Evolutionary conservation across 2,113 vertebrate genomes (phyloP), one percentile per base, ranked within the genome.

Genomic region (Melozone crissalis): DNA sequence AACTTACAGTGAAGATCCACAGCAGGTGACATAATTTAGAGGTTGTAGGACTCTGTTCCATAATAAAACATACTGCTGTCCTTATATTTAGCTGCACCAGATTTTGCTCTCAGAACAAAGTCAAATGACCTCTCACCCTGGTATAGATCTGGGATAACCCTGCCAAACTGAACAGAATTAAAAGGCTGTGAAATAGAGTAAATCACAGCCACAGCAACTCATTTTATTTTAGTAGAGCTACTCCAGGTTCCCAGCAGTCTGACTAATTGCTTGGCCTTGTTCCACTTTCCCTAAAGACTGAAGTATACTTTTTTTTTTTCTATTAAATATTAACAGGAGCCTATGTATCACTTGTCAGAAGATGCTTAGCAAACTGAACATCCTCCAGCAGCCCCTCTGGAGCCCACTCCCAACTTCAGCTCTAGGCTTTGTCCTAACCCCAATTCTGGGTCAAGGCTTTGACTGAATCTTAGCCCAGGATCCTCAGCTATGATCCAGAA

Each of bases 211-310:
- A 78, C 43, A 92, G 73, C 20, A 89, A 95, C 26, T 62, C 12
- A 94, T 84, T 89, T 94, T 81, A 90, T 96, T 94, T 90, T 81
- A 96, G 73, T 65, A 72, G 28, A 74, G 21, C 27, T 94, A 19
- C 61, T 79, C 28, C 66, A 84, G 73, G 69, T 96, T 96, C 54
- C 66, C 72, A 94, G 80, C 80, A 92, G 95, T 78, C 76, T 93
- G 59, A 89, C 90, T 91, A 93, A 96, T 88, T 86, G 61, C 37
- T 96, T 96, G 88, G 90, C 75, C 52, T 88, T 86, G 26, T 90
- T 95, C 90, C 84, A 93, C 68, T 93, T 94, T 90, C 79, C 73
- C 80, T 90, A 84, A 90, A 74, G 92, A 90, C 24, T 41, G 52
- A 93, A 87, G 26, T 13, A 59, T 51, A 28, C 11, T 0, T 63